phyloP scores from a whole-genome alignment of 2,888 invertebrate genomes.

The Eupithecia subfuscata region DNA sequence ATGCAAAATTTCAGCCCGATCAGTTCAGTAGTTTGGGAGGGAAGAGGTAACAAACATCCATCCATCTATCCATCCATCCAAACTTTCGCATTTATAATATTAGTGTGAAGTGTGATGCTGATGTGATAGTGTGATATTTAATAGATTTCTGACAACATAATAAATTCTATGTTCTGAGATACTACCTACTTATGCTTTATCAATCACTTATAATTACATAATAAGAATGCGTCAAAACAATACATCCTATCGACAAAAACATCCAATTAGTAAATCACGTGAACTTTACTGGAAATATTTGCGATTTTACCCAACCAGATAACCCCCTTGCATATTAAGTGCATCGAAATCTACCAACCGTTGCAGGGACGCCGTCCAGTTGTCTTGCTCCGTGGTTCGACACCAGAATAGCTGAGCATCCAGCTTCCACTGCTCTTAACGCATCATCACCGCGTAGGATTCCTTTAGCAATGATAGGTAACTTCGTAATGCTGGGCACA shows the following conservation, averaged over 20 bases:
- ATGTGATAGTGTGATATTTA: no score
- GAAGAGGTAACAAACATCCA: no score
- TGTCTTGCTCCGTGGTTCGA: slow-evolving; percentile 98
- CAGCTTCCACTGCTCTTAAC: slow-evolving; percentile 87
- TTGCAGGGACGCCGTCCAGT: slow-evolving; percentile 92
- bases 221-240: slow-evolving; percentile 4
- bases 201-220: background rate
- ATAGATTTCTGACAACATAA: background rate
- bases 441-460: slow-evolving; percentile 95
- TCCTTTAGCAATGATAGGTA: slow-evolving; percentile 95
- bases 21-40: no score
- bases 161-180: no score
- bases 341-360: slow-evolving; percentile 80
- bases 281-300: background rate
- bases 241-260: background rate
- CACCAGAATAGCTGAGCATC: slow-evolving; percentile 92
- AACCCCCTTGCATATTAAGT: background rate
- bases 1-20: no score
- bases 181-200: background rate
- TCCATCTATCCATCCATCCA: no score
- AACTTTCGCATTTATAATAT: no score
- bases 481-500: slow-evolving; percentile 84
- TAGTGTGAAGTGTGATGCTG: no score
- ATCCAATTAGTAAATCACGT: slow-evolving; percentile 12
- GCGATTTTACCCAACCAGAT: background rate